Base-by-base conservation (phyloP, 2,113 vertebrate genomes). In the Psittacara wagleri region DNA sequence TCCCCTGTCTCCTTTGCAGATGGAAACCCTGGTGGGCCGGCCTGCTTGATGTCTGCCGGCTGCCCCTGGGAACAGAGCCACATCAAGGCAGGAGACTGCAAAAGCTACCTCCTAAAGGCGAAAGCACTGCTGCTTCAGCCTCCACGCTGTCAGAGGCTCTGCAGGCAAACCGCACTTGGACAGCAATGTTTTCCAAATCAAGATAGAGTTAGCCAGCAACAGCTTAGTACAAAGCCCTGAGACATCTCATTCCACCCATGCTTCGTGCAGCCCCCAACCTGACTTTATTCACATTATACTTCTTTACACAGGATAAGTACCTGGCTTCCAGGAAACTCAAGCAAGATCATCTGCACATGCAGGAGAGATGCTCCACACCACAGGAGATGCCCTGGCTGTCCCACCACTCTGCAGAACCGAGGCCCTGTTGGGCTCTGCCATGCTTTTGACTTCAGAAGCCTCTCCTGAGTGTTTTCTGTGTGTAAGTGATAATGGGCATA, bases 41-140 rank as follows among this genome's bases (percentile, higher is more conserved):
- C 57, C 19, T 2, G 1, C 24, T 23, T 0, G 0, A 17, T 6
- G 10, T 31, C 59, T 61, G 63, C 33, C 11, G 1, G 1, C 12
- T 13, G 41, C 22, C 67, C 7, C 2, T 0, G 0, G 49, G 41
- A 37, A 46, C 43, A 17, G 23, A 28, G n/a, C n/a, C 14, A 10
- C 0, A 0, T 2, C 27, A 51, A 63, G 67, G 80, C 43, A 43
- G 49, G 23, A 75, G 72, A 11, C n/a, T 19, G 57, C 52, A 76
- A 17, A 76, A 91, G 57, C 28, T 62, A 6, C 13, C 11, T 75
- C 33, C 49, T 78, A 33, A 20, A 39, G 27, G 17, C n/a, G 62
- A 70, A 43, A 92, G 80, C 63, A 13, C 33, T 0, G 0, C 78
- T 16, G 70, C 52, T 18, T 19, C 61, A 85, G 31, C 24, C 37